Evolutionary conservation across 2,888 invertebrate species (phyloP).

Genomic region (Aphidoletes aphidimyza): DNA sequence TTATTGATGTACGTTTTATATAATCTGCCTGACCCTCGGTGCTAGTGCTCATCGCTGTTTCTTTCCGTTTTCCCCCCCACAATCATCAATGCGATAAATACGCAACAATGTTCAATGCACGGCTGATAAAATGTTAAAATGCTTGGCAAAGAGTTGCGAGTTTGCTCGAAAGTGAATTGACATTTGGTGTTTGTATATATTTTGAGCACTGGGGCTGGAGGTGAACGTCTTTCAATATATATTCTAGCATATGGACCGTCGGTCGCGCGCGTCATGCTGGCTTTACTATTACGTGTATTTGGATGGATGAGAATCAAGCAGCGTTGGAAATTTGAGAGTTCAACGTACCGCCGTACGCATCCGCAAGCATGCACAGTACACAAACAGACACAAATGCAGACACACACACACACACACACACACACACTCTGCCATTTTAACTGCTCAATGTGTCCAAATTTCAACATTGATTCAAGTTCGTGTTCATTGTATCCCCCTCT

Average conservation of each 20-base stretch:
- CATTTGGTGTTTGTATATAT: not conserved
- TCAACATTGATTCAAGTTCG: constrained; percentile 21
- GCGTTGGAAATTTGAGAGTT: constrained; percentile 15
- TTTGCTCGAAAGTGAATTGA: constrained; percentile 11
- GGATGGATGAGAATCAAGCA: constrained; percentile 23
- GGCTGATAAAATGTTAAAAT: too few species aligned
- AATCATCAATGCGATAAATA: too few species aligned
- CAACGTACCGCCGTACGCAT: constrained; percentile 49
- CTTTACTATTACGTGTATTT: constrained; percentile 28
- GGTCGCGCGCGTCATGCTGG: constrained; percentile 8
- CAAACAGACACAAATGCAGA: not conserved
- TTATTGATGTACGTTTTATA: constrained; percentile 36
- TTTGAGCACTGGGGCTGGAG: constrained; percentile 27
- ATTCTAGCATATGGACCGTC: constrained; percentile 48
- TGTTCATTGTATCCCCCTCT: too few species aligned
- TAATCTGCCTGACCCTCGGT: not conserved
- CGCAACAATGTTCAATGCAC: too few species aligned
- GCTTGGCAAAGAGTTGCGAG: not conserved
- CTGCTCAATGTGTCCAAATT: constrained; percentile 2
- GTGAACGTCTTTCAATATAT: not conserved
- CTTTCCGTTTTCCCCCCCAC: too few species aligned
- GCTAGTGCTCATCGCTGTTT: not conserved
- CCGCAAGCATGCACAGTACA: too few species aligned
- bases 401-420: not conserved
- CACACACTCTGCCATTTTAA: not conserved